phyloP scores from a whole-genome alignment of 1,140 invertebrate genomes.

The Nephotettix cincticeps region DNA sequence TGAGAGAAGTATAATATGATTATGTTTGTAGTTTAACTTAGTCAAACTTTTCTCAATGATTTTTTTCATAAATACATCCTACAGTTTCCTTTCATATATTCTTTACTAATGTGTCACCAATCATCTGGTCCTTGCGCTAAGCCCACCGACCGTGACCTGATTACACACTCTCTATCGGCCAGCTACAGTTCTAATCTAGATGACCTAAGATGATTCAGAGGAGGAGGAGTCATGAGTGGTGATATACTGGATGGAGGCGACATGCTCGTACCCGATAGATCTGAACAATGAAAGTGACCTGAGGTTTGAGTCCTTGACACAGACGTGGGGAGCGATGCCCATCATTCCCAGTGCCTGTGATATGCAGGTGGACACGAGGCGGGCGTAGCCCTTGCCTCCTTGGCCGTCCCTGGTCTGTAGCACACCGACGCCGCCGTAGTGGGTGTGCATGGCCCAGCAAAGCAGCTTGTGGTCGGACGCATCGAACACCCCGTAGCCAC shows the following conservation, averaged over 20 bases:
- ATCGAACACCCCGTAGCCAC: conserved; percentile 29
- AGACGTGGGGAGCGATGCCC: conserved; percentile 30
- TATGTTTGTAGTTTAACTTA: too few relatives aligned
- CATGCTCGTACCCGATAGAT: conserved; percentile 13
- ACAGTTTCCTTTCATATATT: too few relatives aligned
- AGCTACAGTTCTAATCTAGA: too few relatives aligned
- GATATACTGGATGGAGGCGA: conserved; percentile 25
- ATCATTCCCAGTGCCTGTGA: conserved; percentile 26
- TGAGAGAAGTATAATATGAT: too few relatives aligned
- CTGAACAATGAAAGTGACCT: conserved; percentile 20
- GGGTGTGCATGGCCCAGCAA: conserved; percentile 35
- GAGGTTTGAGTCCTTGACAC: conserved; percentile 26
- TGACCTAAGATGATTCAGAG: neutral
- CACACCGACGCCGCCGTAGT: conserved; percentile 34
- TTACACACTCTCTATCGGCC: too few relatives aligned
- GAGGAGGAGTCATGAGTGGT: conserved; percentile 3
- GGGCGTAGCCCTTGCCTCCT: conserved; percentile 25
- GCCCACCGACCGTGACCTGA: too few relatives aligned
- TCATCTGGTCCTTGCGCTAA: too few relatives aligned
- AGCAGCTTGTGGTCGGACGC: conserved; percentile 5
- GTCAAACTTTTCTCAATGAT: too few relatives aligned
- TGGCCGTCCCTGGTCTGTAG: conserved; percentile 10
- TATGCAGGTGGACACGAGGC: conserved; percentile 11
- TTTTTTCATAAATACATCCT: too few relatives aligned
- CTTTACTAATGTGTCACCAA: too few relatives aligned